Evolutionary conservation across 1,140 invertebrate genomes (phyloP), one percentile per base, ranked within the genome.

Genomic region (Aphaenogaster rudis): DNA sequence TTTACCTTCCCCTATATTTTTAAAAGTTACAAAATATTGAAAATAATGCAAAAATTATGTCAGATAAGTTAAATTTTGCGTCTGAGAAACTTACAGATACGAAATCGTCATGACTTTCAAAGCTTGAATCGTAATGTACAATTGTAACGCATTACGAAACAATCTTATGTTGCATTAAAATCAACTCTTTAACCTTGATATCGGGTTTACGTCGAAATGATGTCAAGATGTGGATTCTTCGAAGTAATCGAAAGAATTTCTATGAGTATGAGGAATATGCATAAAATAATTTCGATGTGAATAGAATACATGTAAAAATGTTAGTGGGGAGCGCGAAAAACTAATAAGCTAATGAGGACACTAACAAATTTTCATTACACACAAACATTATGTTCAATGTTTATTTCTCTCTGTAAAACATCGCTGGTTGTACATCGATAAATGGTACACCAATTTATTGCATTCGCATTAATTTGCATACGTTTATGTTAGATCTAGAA

Each of bases 341-440:
- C 4, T 28, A 28, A 28, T 28, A 4, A 59, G 21, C 21, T 59
- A 59, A 59, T 8, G 57, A 59, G 57, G 63, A 8, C 36, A 45
- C 4, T 71, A 42, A 45, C 3, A 42, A 66, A 28, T 48, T 59
- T 39, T 28, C n/a, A 64, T 39, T 52, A 80, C 74, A 21, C n/a
- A 61, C 15, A 52, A 33, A 36, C 33, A 76, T 3, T 61, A 48
- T 57, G 45, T 61, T 72, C 15, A 71, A 63, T 61, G 42, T 84
- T 84, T 84, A 84, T 74, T 76, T 76, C 13, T 64, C 57, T 64
- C 33, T 76, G 28, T 48, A 84, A 84, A 84, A 76, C 9, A n/a
- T 71, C 63, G 33, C 13, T 76, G 15, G 11, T 80, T 69, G 42
- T 72, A 84, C 54, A 74, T 63, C 42, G 42, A 74, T 84, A 84